Evolutionary conservation across 2,113 vertebrate genomes (phyloP).

Genomic region (Gopherus flavomarginatus): DNA sequence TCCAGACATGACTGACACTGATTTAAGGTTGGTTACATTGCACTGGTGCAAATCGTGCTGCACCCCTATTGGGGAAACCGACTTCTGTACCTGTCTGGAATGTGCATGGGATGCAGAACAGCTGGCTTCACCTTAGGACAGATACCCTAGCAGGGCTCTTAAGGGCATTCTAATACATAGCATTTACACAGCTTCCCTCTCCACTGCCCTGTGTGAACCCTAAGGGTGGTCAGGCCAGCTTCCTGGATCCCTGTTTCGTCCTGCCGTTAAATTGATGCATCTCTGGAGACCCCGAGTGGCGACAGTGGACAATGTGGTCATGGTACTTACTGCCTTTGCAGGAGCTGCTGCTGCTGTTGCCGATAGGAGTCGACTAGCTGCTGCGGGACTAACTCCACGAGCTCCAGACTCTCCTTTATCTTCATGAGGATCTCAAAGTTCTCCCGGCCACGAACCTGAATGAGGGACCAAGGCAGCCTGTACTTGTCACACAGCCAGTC

Average conservation of each 20-base stretch:
- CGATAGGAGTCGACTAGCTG: conserved; percentile 93
- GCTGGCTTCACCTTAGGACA: not conserved
- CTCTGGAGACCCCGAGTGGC: not conserved
- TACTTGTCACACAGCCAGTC: not conserved
- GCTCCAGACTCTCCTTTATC: conserved; percentile 96
- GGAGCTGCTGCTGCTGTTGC: conserved; percentile 96
- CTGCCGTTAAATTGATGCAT: not conserved
- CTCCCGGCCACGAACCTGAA: conserved; percentile 93
- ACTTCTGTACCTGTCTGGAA: not conserved
- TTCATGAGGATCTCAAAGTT: conserved; percentile 98
- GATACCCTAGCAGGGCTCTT: not conserved
- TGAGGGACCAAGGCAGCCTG: not conserved
- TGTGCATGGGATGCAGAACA: not conserved
- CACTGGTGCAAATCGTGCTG: not conserved
- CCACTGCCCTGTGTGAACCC: not conserved
- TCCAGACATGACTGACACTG: not conserved
- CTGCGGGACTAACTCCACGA: conserved; percentile 94
- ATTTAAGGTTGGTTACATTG: not conserved
- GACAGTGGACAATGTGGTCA: not conserved
- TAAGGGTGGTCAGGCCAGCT: not conserved
- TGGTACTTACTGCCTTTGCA: conserved; percentile 93
- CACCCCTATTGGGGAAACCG: not conserved
- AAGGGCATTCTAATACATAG: not conserved
- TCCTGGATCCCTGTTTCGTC: not conserved
- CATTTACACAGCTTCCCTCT: not conserved